phyloP scores from a whole-genome alignment of 2,888 invertebrate genomes.

The Caenorhabditis japonica region DNA sequence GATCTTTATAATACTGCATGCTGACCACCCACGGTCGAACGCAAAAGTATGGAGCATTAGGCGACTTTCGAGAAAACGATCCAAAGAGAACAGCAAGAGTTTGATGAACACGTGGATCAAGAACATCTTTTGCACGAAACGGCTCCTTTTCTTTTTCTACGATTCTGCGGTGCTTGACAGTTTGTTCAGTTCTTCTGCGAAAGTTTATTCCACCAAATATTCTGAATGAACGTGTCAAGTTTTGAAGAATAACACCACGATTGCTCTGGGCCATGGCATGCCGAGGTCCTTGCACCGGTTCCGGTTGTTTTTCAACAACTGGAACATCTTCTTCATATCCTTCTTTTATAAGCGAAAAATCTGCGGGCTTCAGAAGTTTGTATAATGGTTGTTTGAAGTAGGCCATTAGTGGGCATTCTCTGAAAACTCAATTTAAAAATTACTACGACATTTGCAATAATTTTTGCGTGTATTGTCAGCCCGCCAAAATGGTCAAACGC shows the following conservation, averaged over 20 bases:
- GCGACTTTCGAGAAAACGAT: constrained; percentile 68
- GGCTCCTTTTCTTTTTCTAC: constrained; percentile 28
- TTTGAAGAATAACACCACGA: constrained; percentile 14
- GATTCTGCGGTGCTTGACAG: constrained; percentile 24
- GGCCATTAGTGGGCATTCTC: constrained; percentile 81
- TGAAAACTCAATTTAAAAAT: constrained; percentile 3
- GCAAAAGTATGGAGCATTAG: constrained; percentile 88
- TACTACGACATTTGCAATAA: background rate
- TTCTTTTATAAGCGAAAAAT: constrained; percentile 38
- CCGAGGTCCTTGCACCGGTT: constrained; percentile 1
- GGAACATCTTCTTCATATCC: constrained; percentile 46
- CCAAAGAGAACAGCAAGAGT: constrained; percentile 90
- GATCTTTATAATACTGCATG: constrained; percentile 93
- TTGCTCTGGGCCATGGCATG: constrained; percentile 28
- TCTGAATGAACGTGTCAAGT: constrained; percentile 28
- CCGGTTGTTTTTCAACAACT: constrained; percentile 7
- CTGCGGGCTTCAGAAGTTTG: constrained; percentile 54
- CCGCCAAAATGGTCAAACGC: no score
- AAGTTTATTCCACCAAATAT: constrained; percentile 45
- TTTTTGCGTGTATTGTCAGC: no score
- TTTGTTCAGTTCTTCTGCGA: constrained; percentile 23
- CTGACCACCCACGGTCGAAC: constrained; percentile 89
- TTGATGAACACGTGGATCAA: constrained; percentile 81
- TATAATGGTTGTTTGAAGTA: constrained; percentile 76
- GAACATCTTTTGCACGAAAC: constrained; percentile 75